These are phyloP conservation scores for Heteropelma amictum DNA, from an alignment of 2,888 invertebrate species.

Conservation along the genomic window DNA sequence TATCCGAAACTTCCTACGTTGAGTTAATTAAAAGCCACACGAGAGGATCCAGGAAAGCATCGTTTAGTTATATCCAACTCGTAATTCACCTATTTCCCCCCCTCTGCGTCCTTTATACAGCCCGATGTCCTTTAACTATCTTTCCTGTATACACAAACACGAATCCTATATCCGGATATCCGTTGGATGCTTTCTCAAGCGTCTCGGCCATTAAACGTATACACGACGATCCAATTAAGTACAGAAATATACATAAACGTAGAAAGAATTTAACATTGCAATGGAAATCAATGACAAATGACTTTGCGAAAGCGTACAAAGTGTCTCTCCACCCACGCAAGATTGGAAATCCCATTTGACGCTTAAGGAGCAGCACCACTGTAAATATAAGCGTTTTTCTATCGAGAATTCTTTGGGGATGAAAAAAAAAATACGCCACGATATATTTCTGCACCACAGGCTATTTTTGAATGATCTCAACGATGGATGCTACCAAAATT, in stretches of 20 bases:
- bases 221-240: conserved; percentile 51
- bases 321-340: background rate
- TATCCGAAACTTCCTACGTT: conserved; percentile 63
- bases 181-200: conserved; percentile 51
- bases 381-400: too few relatives aligned
- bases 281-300: conserved; percentile 30
- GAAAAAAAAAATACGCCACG: too few relatives aligned
- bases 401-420: too few relatives aligned
- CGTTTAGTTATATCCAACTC: conserved; percentile 30
- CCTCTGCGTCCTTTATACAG: background rate
- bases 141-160: background rate
- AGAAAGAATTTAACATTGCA: too few relatives aligned
- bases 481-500: too few relatives aligned
- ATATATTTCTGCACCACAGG: too few relatives aligned
- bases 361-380: too few relatives aligned
- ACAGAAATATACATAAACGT: background rate
- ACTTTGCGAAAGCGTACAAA: background rate
- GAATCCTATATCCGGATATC: conserved; percentile 51
- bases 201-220: conserved; percentile 46
- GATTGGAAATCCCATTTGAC: too few relatives aligned
- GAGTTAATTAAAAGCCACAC: background rate
- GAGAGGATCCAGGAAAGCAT: conserved; percentile 1
- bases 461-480: too few relatives aligned
- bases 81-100: conserved; percentile 43
- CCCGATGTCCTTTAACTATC: conserved; percentile 4